Evolutionary conservation across 2,113 vertebrate genomes (phyloP), one percentile per base, ranked within the genome.

Genomic region (Archilochus colubris): DNA sequence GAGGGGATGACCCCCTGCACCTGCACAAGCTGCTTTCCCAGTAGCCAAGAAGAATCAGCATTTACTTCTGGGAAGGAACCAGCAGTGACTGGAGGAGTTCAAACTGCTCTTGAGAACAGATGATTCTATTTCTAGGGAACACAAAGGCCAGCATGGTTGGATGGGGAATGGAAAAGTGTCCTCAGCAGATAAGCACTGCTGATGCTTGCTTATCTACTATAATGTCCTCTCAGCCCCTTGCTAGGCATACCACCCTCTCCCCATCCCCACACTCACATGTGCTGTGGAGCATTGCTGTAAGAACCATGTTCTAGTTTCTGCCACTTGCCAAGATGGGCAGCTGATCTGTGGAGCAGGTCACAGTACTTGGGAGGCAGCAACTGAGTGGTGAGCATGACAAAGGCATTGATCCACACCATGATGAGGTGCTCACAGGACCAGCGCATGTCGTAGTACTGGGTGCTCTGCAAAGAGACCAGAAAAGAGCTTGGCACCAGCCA

Each of bases 391-490:
- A 99, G 98, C 99, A 99, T 99, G 94, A 99, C 99, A 59, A 99
- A 99, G n/a, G 99, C 99, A 33, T 99, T 99, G 98, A 99, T 99
- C 99, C 99, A 99, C 96, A 99, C 99, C 99, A 99, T 99, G 96
- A 99, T 99, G 95, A 99, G 98, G 93, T 99, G 99, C 96, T 99
- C 99, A n/a, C 99, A 99, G 23, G 99, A 99, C 99, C 99, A 99
- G 88, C 99, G 99, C 99, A 99, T 99, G 97, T 99, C 99, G 8
- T 99, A 99, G 98, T 99, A 99, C 98, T 99, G 99, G 4, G 99
- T 99, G 95, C 99, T 99, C 99, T 99, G 97, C 36, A 84, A 97
- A 96, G 68, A 98, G 82, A 98, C 40, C 86, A 86, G 75, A 75
- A 44, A 48, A 69, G 76, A 91, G 68, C 82, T 97, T 95, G 94